Percentiles rank a stretch among this genome's conserved stretches.
phyloP scores from a whole-genome alignment of 2,797 vertebrate species.

The Betta splendens region DNA sequence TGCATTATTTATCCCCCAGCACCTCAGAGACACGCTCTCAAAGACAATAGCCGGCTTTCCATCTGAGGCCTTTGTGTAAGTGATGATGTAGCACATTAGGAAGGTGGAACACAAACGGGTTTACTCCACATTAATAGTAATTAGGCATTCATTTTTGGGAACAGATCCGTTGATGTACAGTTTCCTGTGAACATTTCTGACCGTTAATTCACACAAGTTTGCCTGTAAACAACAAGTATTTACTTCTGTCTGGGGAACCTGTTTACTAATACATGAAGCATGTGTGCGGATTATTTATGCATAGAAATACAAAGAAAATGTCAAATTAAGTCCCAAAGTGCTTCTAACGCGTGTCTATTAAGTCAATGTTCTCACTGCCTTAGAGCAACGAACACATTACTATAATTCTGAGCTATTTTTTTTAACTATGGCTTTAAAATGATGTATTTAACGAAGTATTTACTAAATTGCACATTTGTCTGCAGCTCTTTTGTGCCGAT shows the following conservation, averaged over 20 bases:
- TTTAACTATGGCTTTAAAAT: background rate
- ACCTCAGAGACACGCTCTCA: constrained; percentile 21
- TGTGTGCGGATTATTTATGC: background rate
- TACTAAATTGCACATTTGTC: background rate
- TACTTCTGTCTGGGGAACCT: background rate
- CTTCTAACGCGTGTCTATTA: background rate
- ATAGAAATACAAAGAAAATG: background rate
- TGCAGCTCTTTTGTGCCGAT: background rate
- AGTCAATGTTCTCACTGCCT: background rate
- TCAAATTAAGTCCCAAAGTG: background rate
- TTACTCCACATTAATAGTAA: background rate
- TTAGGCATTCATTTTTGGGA: constrained; percentile 1
- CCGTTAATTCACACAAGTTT: background rate
- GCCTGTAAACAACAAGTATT: background rate
- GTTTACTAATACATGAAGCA: background rate
- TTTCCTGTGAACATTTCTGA: background rate
- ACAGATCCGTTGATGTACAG: background rate
- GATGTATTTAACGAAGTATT: background rate
- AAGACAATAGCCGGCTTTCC: constrained; percentile 34
- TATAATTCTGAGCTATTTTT: background rate
- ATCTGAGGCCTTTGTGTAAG: constrained; percentile 36
- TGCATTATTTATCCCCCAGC: constrained; percentile 52
- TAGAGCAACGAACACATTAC: background rate
- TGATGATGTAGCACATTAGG: constrained; percentile 23
- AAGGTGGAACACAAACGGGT: background rate